phyloP scores from a whole-genome alignment of 2,113 vertebrate genomes.

The Polyodon spathula region DNA sequence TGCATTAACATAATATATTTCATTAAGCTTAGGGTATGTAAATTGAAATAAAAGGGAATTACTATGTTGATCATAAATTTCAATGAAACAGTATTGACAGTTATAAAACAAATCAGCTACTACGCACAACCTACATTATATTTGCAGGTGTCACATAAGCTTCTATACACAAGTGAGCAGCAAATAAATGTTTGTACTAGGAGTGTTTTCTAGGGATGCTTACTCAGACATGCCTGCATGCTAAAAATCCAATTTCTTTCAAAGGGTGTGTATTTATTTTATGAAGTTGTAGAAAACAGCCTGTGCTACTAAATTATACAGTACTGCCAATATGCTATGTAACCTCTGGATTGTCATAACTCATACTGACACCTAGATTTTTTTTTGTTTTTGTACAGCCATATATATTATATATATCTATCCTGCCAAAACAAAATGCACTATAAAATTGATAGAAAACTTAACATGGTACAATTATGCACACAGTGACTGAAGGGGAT shows the following conservation, averaged over 20 bases:
- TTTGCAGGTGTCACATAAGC: slow-evolving; percentile 37
- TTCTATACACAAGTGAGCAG: slow-evolving; percentile 28
- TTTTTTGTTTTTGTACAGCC: too few species aligned
- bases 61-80: too few species aligned
- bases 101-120: slow-evolving; percentile 42
- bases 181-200: slow-evolving; percentile 37
- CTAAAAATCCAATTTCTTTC: slow-evolving; percentile 13
- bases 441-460: too few species aligned
- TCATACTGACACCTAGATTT: not conserved
- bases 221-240: slow-evolving; percentile 33
- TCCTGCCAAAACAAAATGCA: too few species aligned
- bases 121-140: slow-evolving; percentile 13
- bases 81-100: slow-evolving; percentile 15
- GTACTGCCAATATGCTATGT: not conserved
- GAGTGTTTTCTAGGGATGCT: slow-evolving; percentile 39
- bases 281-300: not conserved
- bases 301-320: slow-evolving; percentile 1
- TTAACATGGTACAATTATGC: too few species aligned
- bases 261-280: not conserved
- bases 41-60: too few species aligned
- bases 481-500: too few species aligned
- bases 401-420: too few species aligned
- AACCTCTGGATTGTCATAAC: not conserved
- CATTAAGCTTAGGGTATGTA: too few species aligned
- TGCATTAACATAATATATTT: too few species aligned